Percentiles rank a stretch among this genome's conserved stretches.
These are phyloP conservation scores for Daubentonia madagascariensis DNA, from an alignment of 2,113 vertebrate species.

Conservation along the genomic window DNA sequence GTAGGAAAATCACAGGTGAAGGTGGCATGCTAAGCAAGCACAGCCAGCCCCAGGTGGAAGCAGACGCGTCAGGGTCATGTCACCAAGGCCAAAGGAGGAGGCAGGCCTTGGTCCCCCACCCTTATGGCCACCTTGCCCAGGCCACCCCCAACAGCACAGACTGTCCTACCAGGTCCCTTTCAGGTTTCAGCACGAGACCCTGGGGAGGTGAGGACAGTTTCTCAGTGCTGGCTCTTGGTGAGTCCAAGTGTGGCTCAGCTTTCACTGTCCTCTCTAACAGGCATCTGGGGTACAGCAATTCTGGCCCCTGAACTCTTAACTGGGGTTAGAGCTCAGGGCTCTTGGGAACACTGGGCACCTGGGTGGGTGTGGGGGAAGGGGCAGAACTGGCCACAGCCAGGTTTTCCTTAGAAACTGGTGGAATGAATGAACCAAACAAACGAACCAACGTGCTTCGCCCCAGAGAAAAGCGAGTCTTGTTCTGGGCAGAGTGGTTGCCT, in stretches of 20 bases:
- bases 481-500: accelerated
- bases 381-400: background rate
- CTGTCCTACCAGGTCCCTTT: background rate
- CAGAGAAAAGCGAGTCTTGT: background rate
- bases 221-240: background rate
- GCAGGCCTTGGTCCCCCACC: background rate
- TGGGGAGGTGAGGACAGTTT: background rate
- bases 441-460: accelerated
- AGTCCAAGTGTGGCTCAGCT: background rate
- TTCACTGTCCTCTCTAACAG: background rate
- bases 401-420: background rate
- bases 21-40: background rate
- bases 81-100: background rate
- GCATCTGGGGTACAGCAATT: background rate
- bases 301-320: background rate
- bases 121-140: background rate
- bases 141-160: background rate
- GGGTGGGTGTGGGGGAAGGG: accelerated
- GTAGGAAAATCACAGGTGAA: background rate
- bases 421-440: too few species aligned
- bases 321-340: background rate
- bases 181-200: background rate
- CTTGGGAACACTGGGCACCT: background rate
- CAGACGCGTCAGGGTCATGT: background rate
- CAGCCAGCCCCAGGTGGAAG: background rate